phyloP scores from a whole-genome alignment of 2,797 vertebrate species.

The Thalassophryne amazonica region DNA sequence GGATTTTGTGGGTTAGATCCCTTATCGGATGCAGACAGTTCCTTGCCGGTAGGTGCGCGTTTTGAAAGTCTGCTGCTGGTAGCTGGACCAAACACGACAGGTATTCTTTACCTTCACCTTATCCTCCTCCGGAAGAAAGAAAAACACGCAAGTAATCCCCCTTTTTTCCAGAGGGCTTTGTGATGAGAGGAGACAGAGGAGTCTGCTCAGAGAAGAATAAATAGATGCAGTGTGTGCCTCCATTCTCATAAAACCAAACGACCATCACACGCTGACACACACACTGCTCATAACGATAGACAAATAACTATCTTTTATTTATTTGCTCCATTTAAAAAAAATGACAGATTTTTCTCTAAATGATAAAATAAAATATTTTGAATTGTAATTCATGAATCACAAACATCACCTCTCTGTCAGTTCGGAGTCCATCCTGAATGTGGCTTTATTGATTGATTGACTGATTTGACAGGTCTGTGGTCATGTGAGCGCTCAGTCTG shows the following conservation, averaged over 20 bases:
- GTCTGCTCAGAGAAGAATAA: slow-evolving; percentile 13
- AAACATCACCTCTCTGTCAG: too few species aligned
- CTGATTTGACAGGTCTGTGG: not conserved
- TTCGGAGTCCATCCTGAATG: too few species aligned
- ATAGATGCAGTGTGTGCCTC: slow-evolving; percentile 2
- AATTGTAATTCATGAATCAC: too few species aligned
- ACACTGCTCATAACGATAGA: too few species aligned
- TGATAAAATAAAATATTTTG: too few species aligned
- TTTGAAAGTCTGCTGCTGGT: slow-evolving; percentile 70
- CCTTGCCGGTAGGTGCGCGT: slow-evolving; percentile 54
- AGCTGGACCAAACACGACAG: slow-evolving; percentile 56
- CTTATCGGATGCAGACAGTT: slow-evolving; percentile 78
- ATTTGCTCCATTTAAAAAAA: too few species aligned
- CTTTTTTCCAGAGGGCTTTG: slow-evolving; percentile 5
- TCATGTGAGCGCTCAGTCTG: too few species aligned
- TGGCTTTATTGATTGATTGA: too few species aligned
- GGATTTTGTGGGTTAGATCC: slow-evolving; percentile 60
- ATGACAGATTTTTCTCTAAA: too few species aligned
- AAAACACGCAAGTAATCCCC: slow-evolving; percentile 26
- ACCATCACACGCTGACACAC: not conserved
- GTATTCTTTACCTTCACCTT: slow-evolving; percentile 41
- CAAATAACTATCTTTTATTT: too few species aligned
- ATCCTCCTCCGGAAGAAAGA: not conserved
- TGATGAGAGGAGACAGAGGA: slow-evolving; percentile 33
- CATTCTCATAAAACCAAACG: not conserved